These are phyloP conservation scores for Melanostigma gelatinosum DNA, from an alignment of 2,113 vertebrate genomes.

Conservation along the genomic window DNA sequence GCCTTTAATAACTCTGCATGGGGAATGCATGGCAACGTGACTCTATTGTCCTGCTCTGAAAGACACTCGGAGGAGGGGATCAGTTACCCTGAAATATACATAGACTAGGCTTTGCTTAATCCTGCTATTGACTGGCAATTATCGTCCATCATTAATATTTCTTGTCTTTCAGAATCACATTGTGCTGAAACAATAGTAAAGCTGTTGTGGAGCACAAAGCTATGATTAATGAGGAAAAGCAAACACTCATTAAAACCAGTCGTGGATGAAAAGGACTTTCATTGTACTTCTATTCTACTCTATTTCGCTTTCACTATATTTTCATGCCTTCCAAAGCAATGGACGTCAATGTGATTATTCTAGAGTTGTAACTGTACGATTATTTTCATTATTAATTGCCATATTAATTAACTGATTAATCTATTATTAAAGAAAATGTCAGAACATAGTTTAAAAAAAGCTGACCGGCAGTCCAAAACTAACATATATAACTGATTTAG, in stretches of 20 bases:
- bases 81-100: slow-evolving; percentile 46
- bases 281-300: slow-evolving; percentile 15
- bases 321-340: neutral
- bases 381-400: neutral
- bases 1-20: slow-evolving; percentile 45
- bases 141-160: slow-evolving; percentile 22
- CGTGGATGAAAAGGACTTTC: slow-evolving; percentile 44
- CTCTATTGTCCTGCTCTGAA: slow-evolving; percentile 43
- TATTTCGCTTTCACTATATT: slow-evolving; percentile 8
- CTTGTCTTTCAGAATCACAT: slow-evolving; percentile 27
- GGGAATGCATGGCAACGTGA: slow-evolving; percentile 42
- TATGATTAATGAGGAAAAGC: slow-evolving; percentile 47
- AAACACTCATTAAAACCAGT: slow-evolving; percentile 54
- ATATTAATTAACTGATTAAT: neutral
- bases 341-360: neutral
- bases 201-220: slow-evolving; percentile 38
- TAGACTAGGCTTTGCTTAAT: slow-evolving; percentile 45
- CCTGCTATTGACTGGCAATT: slow-evolving; percentile 33
- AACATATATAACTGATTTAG: neutral
- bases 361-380: neutral
- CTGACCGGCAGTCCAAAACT: neutral
- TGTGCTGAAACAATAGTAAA: slow-evolving; percentile 37
- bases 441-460: neutral
- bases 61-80: slow-evolving; percentile 30
- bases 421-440: slow-evolving; percentile 1